These are phyloP conservation scores for Microtus richardsoni DNA, from an alignment of 2,113 vertebrate species.

Conservation along the genomic window DNA sequence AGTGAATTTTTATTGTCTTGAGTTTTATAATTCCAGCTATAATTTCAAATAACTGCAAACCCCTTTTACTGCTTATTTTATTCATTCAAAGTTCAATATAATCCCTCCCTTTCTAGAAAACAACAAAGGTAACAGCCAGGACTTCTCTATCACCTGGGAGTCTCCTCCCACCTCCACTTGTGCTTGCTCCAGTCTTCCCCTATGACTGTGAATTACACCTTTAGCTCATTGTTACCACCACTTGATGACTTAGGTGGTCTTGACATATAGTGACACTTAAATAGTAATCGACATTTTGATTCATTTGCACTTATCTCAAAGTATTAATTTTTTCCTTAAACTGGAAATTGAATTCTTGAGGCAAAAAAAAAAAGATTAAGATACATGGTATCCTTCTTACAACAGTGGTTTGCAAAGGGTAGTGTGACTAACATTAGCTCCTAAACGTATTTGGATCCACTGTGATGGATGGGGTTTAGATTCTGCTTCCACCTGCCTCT, in stretches of 20 bases:
- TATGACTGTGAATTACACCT: not conserved
- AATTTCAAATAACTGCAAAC: not conserved
- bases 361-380: not conserved
- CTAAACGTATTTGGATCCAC: not conserved
- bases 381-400: not conserved
- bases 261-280: not conserved
- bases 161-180: not conserved
- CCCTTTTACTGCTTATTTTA: not conserved
- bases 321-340: not conserved
- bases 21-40: not conserved
- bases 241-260: not conserved
- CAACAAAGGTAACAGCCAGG: not conserved
- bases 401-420: not conserved
- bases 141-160: not conserved
- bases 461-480: not conserved
- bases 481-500: constrained; percentile 12
- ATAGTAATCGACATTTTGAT: not conserved
- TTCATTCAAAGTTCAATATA: not conserved
- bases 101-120: not conserved
- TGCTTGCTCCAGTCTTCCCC: not conserved
- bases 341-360: not conserved
- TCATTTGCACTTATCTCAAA: constrained; percentile 11
- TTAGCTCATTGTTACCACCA: not conserved
- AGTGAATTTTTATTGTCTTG: not conserved
- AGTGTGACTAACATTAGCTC: not conserved